Evolutionary conservation across 2,113 vertebrate species (phyloP), one percentile per base, ranked within the genome.

Genomic region (Indicator maculatus): DNA sequence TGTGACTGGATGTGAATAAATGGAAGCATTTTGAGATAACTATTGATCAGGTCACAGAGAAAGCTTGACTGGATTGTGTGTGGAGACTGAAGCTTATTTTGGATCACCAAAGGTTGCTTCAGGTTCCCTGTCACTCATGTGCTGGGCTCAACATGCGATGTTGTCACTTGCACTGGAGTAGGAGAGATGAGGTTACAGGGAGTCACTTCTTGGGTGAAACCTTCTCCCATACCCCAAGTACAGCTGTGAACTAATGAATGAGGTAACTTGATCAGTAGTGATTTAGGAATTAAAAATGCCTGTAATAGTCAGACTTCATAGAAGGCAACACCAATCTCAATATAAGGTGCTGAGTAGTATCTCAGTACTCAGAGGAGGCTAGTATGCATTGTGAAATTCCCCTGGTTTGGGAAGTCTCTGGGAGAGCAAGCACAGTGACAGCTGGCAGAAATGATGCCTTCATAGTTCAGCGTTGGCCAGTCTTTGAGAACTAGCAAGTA

Each of bases 121-220:
- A 52, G 27, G 65, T 75, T 91, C 21, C 14, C 11, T 44, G 0
- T 69, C 17, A 1, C 41, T 63, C 20, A 14, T 19, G 13, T 64
- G 41, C 79, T 86, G 77, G 38, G 27, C 41, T 33, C 6, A 3
- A 16, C 12, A 4, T 14, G 8, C 0, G 0, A 28, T 26, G 24
- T 23, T 70, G 69, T 9, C 30, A 23, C 33, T 52, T 61, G 15
- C n/a, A 7, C 38, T 38, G 65, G 21, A 50, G 45, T 16, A 21
- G 73, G 26, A n/a, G 50, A 70, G 33, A 5, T 23, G 81, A 58
- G 61, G 11, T 17, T 50, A 14, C 9, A 75, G 74, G 39, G 61
- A 67, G 9, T 76, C 27, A 18, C 30, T 69, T 28, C 53, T 44
- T 50, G 41, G 9, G 19, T 59, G 60, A 83, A 76, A 38, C 14